A percentile compares a stretch with the other conserved stretches of the same genome.
phyloP scores from a whole-genome alignment of 2,797 vertebrate genomes.

The Knipowitschia caucasica region DNA sequence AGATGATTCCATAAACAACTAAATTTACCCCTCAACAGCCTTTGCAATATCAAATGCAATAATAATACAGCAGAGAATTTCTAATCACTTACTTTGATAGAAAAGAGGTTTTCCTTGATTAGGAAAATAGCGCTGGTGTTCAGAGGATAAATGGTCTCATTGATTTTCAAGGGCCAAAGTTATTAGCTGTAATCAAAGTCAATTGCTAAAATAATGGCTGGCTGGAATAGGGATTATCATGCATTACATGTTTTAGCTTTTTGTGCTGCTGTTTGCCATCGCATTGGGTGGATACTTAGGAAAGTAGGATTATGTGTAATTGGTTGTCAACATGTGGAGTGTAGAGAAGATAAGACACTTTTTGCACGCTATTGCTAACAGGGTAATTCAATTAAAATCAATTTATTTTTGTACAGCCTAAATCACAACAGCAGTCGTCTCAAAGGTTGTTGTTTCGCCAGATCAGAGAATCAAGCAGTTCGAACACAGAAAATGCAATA shows the following conservation, averaged over 20 bases:
- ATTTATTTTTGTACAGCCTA: too few species aligned
- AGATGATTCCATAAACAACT: not conserved
- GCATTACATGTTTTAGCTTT: not conserved
- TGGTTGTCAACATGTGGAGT: too few species aligned
- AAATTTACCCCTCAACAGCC: not conserved
- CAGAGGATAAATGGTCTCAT: not conserved
- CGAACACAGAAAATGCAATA: too few species aligned
- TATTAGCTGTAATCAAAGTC: conserved; percentile 5
- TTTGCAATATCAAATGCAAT: not conserved
- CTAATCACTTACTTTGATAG: not conserved
- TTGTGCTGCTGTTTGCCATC: not conserved
- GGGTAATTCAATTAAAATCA: too few species aligned
- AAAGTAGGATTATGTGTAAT: not conserved
- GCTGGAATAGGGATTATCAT: not conserved
- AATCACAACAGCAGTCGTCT: too few species aligned
- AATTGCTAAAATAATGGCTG: conserved; percentile 2
- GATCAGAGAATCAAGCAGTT: too few species aligned
- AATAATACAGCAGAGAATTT: not conserved
- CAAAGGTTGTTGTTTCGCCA: too few species aligned
- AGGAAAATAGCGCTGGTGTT: not conserved
- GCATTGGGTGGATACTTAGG: not conserved
- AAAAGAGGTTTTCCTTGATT: not conserved
- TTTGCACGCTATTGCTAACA: too few species aligned
- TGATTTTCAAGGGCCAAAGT: not conserved
- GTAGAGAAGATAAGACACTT: too few species aligned